A percentile compares a stretch with the other conserved stretches of the same genome.
phyloP scores from a whole-genome alignment of 2,888 invertebrate genomes.

The Crocallis elinguaria region DNA sequence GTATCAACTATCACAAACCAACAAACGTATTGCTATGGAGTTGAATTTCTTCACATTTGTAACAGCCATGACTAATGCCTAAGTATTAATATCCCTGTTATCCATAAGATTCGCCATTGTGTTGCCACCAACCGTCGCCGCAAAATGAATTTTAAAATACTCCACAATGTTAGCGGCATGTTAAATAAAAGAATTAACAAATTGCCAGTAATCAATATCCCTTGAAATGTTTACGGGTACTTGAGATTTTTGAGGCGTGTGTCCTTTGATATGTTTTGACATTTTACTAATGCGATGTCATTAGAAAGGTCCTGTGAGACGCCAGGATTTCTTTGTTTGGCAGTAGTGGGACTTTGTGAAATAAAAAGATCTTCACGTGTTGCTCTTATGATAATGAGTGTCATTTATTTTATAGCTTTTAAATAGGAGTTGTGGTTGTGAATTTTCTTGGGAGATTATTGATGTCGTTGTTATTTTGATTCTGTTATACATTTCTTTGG shows the following conservation, averaged over 20 bases:
- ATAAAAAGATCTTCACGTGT: conserved; percentile 6
- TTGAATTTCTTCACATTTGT: conserved; percentile 14
- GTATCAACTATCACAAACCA: not conserved
- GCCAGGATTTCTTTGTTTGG: conserved; percentile 46
- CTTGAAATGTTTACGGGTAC: conserved; percentile 60
- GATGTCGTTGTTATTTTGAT: conserved; percentile 44
- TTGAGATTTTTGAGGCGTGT: conserved; percentile 62
- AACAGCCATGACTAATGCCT: conserved; percentile 43
- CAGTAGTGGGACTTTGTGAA: conserved; percentile 18
- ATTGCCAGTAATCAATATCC: conserved; percentile 76
- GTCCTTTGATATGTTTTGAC: conserved; percentile 83
- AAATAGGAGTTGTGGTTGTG: conserved; percentile 73
- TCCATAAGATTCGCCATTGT: conserved; percentile 55
- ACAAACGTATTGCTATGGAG: conserved; percentile 9
- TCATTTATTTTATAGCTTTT: conserved; percentile 80
- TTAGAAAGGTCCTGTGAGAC: conserved; percentile 70
- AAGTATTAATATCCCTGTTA: conserved; percentile 50
- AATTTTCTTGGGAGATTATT: conserved; percentile 72
- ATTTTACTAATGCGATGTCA: conserved; percentile 80
- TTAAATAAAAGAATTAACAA: conserved; percentile 74
- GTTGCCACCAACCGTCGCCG: conserved; percentile 51
- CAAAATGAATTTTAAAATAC: conserved; percentile 59
- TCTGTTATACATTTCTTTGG: conserved; percentile 21
- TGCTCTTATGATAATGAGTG: conserved; percentile 71
- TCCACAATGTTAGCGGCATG: conserved; percentile 61